Evolutionary conservation across 2,113 vertebrate genomes (phyloP), one percentile per base, ranked within the genome.

Genomic region (Micromys minutus): DNA sequence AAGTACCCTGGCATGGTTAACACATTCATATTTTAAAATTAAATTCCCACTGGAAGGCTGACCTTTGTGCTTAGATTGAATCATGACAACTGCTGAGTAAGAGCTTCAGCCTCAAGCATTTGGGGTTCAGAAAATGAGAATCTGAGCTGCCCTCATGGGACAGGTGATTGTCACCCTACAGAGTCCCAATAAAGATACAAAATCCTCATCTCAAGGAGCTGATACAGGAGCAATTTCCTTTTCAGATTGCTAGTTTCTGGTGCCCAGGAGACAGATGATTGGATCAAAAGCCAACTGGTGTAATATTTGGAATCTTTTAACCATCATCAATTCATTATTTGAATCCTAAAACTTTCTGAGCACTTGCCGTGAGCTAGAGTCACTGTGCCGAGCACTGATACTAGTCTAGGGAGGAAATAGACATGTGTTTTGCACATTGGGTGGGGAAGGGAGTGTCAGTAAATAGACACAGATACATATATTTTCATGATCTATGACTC

Each of bases 401-500:
- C 52, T 94, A 69, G n/a, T 47, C 45, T 39, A 61, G 39, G 9
- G 47, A 36, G 47, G 5, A 65, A 55, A 47, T 21, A 50, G 52
- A 79, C 17, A 4, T 45, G 29, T 11, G 59, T 36, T 74, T 57
- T 55, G 83, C 24, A 4, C 26, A 76, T 72, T 39, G 10, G 26
- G 12, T 34, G 3, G 2, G 16, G 26, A 72, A 59, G 79, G 39
- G 11, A 55, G 22, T 69, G 42, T 74, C 89, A 50, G 47, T 50
- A 77, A 74, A 84, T 42, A 91, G 39, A 72, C 71, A 42, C 13
- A 50, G 67, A 21, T 93, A 52, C 34, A 50, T 47, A 16, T 17
- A 39, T 72, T 88, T 71, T 89, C 52, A 61, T 93, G 47, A 93
- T 75, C 89, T 61, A 36, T 39, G 31, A 63, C 65, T 84, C 72